Evolutionary conservation across 1,140 invertebrate species (phyloP).

Genomic region (Drosophila santomea): DNA sequence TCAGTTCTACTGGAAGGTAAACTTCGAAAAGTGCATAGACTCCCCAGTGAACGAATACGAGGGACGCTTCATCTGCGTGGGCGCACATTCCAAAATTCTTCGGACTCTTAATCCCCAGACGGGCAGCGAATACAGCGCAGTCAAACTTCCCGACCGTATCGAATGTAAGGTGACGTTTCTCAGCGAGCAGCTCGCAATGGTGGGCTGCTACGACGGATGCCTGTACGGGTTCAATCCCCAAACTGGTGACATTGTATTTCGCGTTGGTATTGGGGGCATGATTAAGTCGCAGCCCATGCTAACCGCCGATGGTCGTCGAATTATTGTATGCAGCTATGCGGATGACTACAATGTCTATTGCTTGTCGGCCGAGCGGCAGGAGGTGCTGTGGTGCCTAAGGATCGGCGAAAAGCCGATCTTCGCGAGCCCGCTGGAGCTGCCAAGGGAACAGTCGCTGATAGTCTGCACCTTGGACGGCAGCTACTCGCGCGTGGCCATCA

Average conservation of each 20-base stretch:
- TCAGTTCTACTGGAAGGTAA: slow-evolving; percentile 82
- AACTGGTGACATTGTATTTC: slow-evolving; percentile 85
- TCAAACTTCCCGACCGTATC: slow-evolving; percentile 85
- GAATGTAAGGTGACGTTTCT: slow-evolving; percentile 86
- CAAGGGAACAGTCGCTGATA: slow-evolving; percentile 47
- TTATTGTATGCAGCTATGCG: slow-evolving; percentile 78
- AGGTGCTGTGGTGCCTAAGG: slow-evolving; percentile 60
- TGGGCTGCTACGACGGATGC: slow-evolving; percentile 86
- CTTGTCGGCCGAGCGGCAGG: slow-evolving; percentile 54
- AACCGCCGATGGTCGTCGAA: slow-evolving; percentile 32
- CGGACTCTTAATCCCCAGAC: slow-evolving; percentile 49
- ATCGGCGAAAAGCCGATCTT: slow-evolving; percentile 71
- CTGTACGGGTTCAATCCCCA: slow-evolving; percentile 85
- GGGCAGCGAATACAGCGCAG: slow-evolving; percentile 76
- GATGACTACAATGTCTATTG: slow-evolving; percentile 74
- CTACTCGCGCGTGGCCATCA: slow-evolving; percentile 53
- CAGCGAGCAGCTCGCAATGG: slow-evolving; percentile 55
- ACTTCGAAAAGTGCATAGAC: slow-evolving; percentile 87
- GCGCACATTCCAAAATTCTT: slow-evolving; percentile 73
- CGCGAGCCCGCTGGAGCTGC: slow-evolving; percentile 55
- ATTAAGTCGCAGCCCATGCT: slow-evolving; percentile 85
- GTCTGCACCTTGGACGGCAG: slow-evolving; percentile 73
- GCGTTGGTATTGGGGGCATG: slow-evolving; percentile 85
- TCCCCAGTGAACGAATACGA: slow-evolving; percentile 84
- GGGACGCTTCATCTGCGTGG: slow-evolving; percentile 63